Percentiles rank a stretch among this genome's conserved stretches.
phyloP scores from a whole-genome alignment of 2,888 invertebrate genomes.

The Caenorhabditis sp. region DNA sequence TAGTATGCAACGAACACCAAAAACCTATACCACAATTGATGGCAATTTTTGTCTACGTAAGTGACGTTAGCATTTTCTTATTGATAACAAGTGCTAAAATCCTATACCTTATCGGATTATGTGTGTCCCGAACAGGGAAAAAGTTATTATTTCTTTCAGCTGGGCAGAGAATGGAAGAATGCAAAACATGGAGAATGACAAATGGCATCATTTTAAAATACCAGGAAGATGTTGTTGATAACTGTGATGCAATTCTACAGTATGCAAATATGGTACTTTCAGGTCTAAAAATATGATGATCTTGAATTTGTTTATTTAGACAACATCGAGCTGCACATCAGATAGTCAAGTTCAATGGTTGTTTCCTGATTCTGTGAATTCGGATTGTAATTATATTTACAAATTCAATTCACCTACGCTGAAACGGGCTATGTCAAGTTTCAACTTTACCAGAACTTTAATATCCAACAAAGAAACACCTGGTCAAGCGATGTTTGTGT shows the following conservation, averaged over 20 bases:
- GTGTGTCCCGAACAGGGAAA: conserved; percentile 15
- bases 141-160: conserved; percentile 15
- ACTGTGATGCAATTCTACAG: not conserved
- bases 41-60: not conserved
- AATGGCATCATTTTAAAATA: conserved; percentile 26
- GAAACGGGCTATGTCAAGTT: not conserved
- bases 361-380: conserved; percentile 1
- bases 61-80: not conserved
- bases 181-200: conserved; percentile 26
- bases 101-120: conserved; percentile 18
- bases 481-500: conserved; percentile 13
- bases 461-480: not conserved
- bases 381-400: conserved; percentile 13
- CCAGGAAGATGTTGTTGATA: not conserved
- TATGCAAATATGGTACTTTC: conserved; percentile 13
- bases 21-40: not conserved
- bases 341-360: conserved; percentile 18
- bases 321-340: conserved; percentile 3
- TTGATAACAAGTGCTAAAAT: conserved; percentile 16
- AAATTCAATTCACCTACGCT: conserved; percentile 10
- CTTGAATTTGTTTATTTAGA: conserved; percentile 11
- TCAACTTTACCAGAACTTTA: not conserved
- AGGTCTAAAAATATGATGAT: too few species aligned
- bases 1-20: not conserved
- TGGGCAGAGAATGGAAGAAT: conserved; percentile 10